These are phyloP conservation scores for Exaiptasia diaphana DNA, from an alignment of 64 coral and sea anemone species.

Conservation along the genomic window DNA sequence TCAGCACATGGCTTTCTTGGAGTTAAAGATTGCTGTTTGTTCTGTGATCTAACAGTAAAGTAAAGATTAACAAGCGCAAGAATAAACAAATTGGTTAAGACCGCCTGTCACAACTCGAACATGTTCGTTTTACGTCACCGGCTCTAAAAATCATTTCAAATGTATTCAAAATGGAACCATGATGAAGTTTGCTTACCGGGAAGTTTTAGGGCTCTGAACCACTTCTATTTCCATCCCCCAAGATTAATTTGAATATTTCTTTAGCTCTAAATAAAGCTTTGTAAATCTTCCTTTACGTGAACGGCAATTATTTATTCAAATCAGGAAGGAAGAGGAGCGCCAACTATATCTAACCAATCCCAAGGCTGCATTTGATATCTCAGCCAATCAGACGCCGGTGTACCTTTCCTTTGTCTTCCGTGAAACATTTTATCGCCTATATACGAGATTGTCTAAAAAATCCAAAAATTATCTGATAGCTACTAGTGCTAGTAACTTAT, in stretches of 20 bases:
- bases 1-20: not conserved
- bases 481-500: too few relatives aligned
- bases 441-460: too few relatives aligned
- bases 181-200: not conserved
- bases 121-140: not conserved
- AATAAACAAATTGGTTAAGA: not conserved
- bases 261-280: too few relatives aligned
- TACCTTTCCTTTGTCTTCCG: too few relatives aligned
- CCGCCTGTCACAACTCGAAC: not conserved
- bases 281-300: too few relatives aligned
- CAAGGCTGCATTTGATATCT: not conserved
- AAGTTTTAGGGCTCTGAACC: too few relatives aligned
- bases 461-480: too few relatives aligned
- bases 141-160: not conserved
- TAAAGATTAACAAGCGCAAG: not conserved
- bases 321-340: conserved; percentile 16
- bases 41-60: conserved; percentile 13
- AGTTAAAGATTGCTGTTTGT: conserved; percentile 1
- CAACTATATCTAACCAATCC: not conserved
- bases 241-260: not conserved
- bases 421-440: too few relatives aligned
- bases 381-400: not conserved
- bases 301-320: conserved; percentile 14
- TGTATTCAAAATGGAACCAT: not conserved
- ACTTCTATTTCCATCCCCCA: conserved; percentile 3